Percentiles rank a stretch among this genome's conserved stretches.
phyloP scores from a whole-genome alignment of 2,797 vertebrate species.

The Enteromius viviparus region DNA sequence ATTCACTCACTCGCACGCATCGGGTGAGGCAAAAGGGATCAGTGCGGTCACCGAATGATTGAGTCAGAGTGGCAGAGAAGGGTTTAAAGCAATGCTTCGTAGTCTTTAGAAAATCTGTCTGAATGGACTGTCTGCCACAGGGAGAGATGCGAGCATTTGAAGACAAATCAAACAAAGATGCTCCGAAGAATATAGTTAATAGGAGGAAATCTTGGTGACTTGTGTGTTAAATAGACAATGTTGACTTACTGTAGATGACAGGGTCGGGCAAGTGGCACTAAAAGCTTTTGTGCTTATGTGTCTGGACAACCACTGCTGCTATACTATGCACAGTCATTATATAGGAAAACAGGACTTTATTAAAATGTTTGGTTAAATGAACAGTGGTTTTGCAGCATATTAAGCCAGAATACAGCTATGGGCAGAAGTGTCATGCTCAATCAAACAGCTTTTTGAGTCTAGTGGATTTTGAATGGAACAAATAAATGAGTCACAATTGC shows the following conservation, averaged over 20 bases:
- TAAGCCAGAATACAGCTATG: background rate
- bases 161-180: background rate
- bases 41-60: constrained; percentile 21
- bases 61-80: constrained; percentile 27
- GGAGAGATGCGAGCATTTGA: background rate
- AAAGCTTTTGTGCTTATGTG: constrained; percentile 10
- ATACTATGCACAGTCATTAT: background rate
- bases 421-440: background rate
- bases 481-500: constrained; percentile 4
- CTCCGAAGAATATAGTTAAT: constrained; percentile 12
- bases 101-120: constrained; percentile 6
- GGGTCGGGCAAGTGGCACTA: background rate
- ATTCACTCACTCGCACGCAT: constrained; percentile 13
- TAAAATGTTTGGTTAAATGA: background rate
- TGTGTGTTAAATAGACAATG: constrained; percentile 10
- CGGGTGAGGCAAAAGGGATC: constrained; percentile 39
- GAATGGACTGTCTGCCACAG: constrained; percentile 11
- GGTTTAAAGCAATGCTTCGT: constrained; percentile 37
- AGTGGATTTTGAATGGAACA: constrained; percentile 10
- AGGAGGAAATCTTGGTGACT: background rate
- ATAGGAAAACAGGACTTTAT: constrained; percentile 2
- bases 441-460: background rate
- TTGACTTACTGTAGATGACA: background rate
- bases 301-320: constrained; percentile 3
- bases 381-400: background rate